Conservation (phyloP, 1,140 invertebrate genomes). For the Papilio machaon region DNA sequence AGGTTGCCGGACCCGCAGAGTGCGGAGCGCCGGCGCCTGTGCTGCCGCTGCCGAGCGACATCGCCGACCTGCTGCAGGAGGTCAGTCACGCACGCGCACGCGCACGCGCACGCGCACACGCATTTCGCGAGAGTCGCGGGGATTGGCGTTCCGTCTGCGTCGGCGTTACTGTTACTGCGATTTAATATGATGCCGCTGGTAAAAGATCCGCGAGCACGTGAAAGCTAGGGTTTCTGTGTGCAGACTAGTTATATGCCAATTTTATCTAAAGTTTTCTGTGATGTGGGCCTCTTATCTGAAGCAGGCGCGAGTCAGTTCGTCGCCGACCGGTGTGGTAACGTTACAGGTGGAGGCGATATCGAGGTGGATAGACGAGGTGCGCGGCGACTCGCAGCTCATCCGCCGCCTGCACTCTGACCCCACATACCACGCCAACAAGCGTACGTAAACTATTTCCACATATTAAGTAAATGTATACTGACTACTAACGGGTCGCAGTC, state of each 20-base stretch:
- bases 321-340: not conserved
- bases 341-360: constrained; percentile 82
- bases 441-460: constrained; percentile 61
- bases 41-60: constrained; percentile 42
- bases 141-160: too few species aligned
- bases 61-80: constrained; percentile 55
- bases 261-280: too few species aligned
- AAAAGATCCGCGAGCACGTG: too few species aligned
- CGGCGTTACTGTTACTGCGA: too few species aligned
- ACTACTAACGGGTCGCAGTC: not conserved
- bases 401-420: constrained; percentile 83
- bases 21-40: constrained; percentile 45
- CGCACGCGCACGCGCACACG: too few species aligned
- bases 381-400: constrained; percentile 79
- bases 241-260: too few species aligned
- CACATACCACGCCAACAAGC: constrained; percentile 82
- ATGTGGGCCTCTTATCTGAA: not conserved
- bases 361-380: constrained; percentile 78
- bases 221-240: too few species aligned
- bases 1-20: not conserved
- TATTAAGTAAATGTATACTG: not conserved
- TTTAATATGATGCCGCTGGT: too few species aligned
- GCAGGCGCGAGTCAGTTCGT: not conserved
- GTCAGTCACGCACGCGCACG: constrained; percentile 41
- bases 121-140: too few species aligned